These are phyloP conservation scores for Buathra laborator DNA, from an alignment of 2,888 invertebrate genomes.

Conservation along the genomic window DNA sequence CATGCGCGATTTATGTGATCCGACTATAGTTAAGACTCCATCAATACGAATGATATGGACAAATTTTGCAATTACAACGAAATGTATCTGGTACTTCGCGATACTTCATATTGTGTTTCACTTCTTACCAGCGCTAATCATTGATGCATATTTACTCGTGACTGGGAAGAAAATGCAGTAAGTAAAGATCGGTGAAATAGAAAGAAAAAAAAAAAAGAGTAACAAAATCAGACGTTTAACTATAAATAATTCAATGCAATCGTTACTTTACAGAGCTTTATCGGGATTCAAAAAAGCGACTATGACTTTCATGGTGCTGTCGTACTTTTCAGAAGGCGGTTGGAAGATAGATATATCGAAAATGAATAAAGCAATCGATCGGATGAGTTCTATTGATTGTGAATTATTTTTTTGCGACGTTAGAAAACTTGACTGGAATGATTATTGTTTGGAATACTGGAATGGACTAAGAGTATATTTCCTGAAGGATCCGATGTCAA, in stretches of 20 bases:
- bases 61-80: too few species aligned
- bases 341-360: constrained; percentile 70
- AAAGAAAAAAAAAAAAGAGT: too few species aligned
- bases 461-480: constrained; percentile 67
- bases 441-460: constrained; percentile 68
- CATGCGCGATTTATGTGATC: constrained; percentile 36
- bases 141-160: constrained; percentile 71
- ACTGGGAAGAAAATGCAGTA: constrained; percentile 74
- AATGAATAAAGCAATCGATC: constrained; percentile 67
- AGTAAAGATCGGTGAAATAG: constrained; percentile 52
- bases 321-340: neutral
- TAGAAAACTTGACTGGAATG: constrained; percentile 72
- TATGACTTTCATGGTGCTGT: neutral
- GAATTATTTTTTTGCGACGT: constrained; percentile 67
- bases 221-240: too few species aligned
- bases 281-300: constrained; percentile 38
- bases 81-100: constrained; percentile 49
- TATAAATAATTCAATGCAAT: neutral
- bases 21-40: too few species aligned
- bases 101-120: constrained; percentile 74
- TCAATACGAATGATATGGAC: too few species aligned
- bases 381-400: too few species aligned
- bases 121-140: constrained; percentile 74
- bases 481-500: constrained; percentile 72
- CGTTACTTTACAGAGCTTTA: constrained; percentile 30